Base-by-base conservation (phyloP, 1,140 invertebrate genomes). In the Lordiphosa collinella region DNA sequence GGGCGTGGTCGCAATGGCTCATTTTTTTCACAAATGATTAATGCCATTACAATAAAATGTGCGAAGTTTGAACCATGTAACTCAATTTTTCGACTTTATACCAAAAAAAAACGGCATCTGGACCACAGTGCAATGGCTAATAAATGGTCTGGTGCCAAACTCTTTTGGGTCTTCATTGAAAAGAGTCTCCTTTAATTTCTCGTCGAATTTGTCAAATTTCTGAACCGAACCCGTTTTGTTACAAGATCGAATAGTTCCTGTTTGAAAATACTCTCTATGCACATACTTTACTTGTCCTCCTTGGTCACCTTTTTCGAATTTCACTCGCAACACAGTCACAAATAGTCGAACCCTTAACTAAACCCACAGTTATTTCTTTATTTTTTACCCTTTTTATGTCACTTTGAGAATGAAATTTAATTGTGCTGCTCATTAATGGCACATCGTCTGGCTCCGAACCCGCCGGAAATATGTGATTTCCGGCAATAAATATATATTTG, bases 381-480 rank as follows among this genome's bases (percentile, higher is more conserved):
- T 14, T 46, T 43, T 62, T 54, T 32, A 76, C 32, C 44, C 53
- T 54, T 58, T 72, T 71, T 63, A 44, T 72, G 57, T 55, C 64
- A 64, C 56, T 67, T 70, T 43, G 41, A 64, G 61, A 78, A 60
- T 84, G 55, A 60, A 82, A 84, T 82, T 84, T 78, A 82, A 82
- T 82, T 82, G 79, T 78, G 60, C 43, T 53, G 72, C 78, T 82
- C 78, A 82, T 82, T 82, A 82, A 82, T 72, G 53, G 67, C 76
- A 53, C 53, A 54, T 76, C 47, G 61, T 46, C 51, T 57, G 48
- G 31, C 44, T 14, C 29, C 54, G 38, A 52, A 43, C 46, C 48
- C 56, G 29, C 46, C 76, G 72, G 76, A 82, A 78, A 82, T 82
- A 69, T 82, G 76, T 78, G 78, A 82, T 82, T 84, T 82, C 76